Evolutionary conservation across 37 sponge, comb jelly and placozoan species (phyloP).

Genomic region (Axinella damicornis): DNA sequence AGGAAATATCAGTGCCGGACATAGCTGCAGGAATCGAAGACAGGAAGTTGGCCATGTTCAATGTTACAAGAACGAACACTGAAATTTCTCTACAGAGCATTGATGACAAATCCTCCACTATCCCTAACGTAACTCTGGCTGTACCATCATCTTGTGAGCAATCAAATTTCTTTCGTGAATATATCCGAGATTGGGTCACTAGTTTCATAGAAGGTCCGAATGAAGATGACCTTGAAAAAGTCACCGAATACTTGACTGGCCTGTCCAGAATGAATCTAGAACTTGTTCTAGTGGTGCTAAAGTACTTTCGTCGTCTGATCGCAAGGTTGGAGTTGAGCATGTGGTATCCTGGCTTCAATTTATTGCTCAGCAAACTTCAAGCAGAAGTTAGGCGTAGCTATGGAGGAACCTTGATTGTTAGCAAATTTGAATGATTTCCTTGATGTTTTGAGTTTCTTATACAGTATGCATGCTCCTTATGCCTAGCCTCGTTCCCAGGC

Average conservation of each 20-base stretch:
- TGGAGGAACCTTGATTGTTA: conserved; percentile 5
- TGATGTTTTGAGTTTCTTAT: background rate
- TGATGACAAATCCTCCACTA: too few species aligned
- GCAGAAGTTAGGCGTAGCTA: background rate
- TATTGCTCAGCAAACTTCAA: conserved; percentile 22
- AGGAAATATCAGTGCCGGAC: background rate
- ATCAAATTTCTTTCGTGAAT: background rate
- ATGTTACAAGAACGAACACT: too few species aligned
- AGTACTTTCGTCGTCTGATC: conserved; percentile 17
- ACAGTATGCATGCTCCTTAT: background rate
- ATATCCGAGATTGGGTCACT: conserved; percentile 47
- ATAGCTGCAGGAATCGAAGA: too few species aligned
- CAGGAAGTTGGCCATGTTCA: too few species aligned
- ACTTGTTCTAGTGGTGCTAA: background rate
- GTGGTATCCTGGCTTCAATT: conserved; percentile 46
- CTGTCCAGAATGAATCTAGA: conserved; percentile 29
- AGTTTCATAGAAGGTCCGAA: conserved; percentile 33
- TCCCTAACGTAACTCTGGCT: too few species aligned
- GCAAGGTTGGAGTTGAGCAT: background rate
- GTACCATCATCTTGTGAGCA: too few species aligned
- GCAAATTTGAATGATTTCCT: background rate
- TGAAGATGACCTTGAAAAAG: conserved; percentile 15
- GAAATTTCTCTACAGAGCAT: too few species aligned
- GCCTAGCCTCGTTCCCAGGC: too few species aligned
- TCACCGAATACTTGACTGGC: conserved; percentile 17